Conservation (phyloP, 2,888 invertebrate genomes). For the Lepidocyrtoides sp. region DNA sequence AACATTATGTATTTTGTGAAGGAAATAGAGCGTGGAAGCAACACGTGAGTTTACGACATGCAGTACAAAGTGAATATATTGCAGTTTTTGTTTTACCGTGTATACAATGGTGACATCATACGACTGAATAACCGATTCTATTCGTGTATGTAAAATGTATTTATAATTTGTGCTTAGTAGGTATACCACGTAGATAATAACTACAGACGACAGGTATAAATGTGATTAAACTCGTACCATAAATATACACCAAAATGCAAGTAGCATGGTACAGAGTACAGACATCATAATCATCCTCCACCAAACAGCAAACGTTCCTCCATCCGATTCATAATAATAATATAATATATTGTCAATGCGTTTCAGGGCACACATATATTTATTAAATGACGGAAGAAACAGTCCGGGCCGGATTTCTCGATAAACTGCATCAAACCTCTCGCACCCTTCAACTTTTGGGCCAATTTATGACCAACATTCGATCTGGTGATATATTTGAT, state of each 20-base stretch:
- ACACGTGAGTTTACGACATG: not conserved
- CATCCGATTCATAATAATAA: not conserved
- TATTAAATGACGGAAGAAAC: slow-evolving; percentile 64
- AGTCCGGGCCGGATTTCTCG: slow-evolving; percentile 79
- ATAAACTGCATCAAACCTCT: slow-evolving; percentile 83
- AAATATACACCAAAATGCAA: not conserved
- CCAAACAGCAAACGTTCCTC: slow-evolving; percentile 17
- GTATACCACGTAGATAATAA: no score
- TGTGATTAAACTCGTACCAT: not conserved
- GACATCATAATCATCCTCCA: not conserved
- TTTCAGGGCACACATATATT: slow-evolving; percentile 17
- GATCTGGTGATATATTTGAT: slow-evolving; percentile 84
- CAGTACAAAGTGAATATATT: no score
- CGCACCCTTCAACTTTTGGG: slow-evolving; percentile 84
- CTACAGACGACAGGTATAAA: not conserved
- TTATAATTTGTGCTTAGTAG: not conserved
- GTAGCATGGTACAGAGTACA: not conserved
- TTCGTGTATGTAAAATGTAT: no score
- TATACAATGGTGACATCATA: no score
- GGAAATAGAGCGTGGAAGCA: not conserved
- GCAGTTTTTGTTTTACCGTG: no score
- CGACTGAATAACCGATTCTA: no score
- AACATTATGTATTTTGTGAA: not conserved
- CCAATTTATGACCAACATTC: slow-evolving; percentile 85
- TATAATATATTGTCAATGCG: slow-evolving; percentile 24